These are phyloP conservation scores for Cosmopolites sordidus DNA, from an alignment of 2,888 invertebrate genomes.

Conservation along the genomic window DNA sequence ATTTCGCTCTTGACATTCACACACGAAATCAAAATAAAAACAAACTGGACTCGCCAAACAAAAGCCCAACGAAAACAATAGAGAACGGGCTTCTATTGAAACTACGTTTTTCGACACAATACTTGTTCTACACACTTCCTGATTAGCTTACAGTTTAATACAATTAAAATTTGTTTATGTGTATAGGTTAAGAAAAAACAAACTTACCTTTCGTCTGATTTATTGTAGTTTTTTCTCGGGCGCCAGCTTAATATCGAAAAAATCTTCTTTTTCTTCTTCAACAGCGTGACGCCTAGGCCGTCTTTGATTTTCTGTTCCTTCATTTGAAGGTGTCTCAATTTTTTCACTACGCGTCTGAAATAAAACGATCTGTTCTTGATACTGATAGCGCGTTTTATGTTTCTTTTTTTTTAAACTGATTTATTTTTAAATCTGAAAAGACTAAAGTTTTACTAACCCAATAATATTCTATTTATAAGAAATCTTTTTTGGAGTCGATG, in stretches of 20 bases:
- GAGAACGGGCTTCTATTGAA: too few relatives aligned
- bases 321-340: constrained; percentile 27
- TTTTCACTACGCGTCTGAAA: constrained; percentile 28
- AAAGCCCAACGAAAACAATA: too few relatives aligned
- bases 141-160: too few relatives aligned
- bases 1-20: too few relatives aligned
- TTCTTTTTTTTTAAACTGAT: neutral
- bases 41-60: too few relatives aligned
- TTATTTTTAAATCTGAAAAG: neutral
- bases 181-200: neutral
- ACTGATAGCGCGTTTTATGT: neutral
- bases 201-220: neutral
- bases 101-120: too few relatives aligned
- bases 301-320: constrained; percentile 17
- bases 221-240: constrained; percentile 6
- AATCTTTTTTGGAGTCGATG: too few relatives aligned
- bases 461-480: neutral
- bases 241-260: neutral
- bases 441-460: neutral
- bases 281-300: constrained; percentile 7
- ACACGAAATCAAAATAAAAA: too few relatives aligned
- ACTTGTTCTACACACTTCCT: too few relatives aligned
- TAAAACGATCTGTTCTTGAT: neutral
- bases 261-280: constrained; percentile 14
- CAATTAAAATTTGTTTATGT: too few relatives aligned